A percentile compares a stretch with the other conserved stretches of the same genome.
Evolutionary conservation across 2,888 invertebrate genomes (phyloP).

Genomic region (Helicoverpa assulta): DNA sequence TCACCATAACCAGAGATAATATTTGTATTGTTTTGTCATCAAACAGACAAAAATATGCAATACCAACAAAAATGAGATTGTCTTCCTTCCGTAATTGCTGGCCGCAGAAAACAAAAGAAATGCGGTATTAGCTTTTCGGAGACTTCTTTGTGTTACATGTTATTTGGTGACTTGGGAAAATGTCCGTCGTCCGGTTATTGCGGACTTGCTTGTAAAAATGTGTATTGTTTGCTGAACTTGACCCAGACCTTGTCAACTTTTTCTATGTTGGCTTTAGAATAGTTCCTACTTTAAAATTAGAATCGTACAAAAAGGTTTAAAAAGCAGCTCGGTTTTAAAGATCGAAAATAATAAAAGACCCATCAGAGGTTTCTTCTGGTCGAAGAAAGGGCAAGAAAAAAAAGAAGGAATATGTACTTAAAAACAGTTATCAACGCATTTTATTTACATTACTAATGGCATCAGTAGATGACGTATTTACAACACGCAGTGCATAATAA

Average conservation of each 20-base stretch:
- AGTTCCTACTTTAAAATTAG: neutral
- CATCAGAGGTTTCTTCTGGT: neutral
- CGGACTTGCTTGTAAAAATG: conserved; percentile 35
- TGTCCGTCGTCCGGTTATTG: neutral
- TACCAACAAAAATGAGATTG: conserved; percentile 19
- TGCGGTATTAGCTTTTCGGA: conserved; percentile 6
- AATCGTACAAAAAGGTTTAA: too few relatives aligned
- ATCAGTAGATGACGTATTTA: conserved; percentile 19
- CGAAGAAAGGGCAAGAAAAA: neutral
- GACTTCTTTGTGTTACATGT: conserved; percentile 14
- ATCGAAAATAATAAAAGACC: neutral
- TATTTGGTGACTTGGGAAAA: conserved; percentile 28
- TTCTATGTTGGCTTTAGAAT: conserved; percentile 4
- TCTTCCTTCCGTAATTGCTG: conserved; percentile 22
- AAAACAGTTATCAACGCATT: neutral
- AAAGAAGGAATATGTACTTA: neutral
- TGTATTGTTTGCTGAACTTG: conserved; percentile 50
- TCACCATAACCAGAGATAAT: neutral
- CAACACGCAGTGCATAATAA: neutral
- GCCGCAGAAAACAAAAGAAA: conserved; percentile 25
- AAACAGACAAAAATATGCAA: conserved; percentile 7
- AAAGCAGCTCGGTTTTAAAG: too few relatives aligned
- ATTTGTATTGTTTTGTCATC: conserved; percentile 17
- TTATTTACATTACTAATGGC: conserved; percentile 7
- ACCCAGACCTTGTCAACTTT: conserved; percentile 37